Conservation (phyloP, 2,113 vertebrate genomes). For the Perognathus longimembris region DNA sequence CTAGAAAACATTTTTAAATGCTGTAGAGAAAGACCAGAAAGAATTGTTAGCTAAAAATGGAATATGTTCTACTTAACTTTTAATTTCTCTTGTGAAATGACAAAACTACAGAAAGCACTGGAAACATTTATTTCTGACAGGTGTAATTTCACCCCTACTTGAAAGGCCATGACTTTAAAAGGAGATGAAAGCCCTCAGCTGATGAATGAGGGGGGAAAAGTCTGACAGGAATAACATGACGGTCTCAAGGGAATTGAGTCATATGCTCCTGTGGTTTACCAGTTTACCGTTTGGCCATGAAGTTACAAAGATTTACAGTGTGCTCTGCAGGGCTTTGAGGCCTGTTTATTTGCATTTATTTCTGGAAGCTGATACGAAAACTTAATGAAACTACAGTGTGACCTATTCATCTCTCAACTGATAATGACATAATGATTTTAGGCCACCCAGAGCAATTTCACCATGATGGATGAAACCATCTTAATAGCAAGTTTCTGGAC, state of each 20-base stretch:
- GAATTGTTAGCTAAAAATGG: background rate
- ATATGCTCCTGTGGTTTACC: slow-evolving; percentile 63
- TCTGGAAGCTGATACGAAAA: slow-evolving; percentile 12
- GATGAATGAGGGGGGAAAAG: slow-evolving; percentile 75
- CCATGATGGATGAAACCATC: slow-evolving; percentile 38
- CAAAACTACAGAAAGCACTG: slow-evolving; percentile 47
- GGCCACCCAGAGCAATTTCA: slow-evolving; percentile 40
- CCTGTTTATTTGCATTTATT: slow-evolving; percentile 60
- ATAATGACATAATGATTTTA: slow-evolving; percentile 22
- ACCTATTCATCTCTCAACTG: background rate
- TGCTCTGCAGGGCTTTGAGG: slow-evolving; percentile 26
- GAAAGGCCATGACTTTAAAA: slow-evolving; percentile 77
- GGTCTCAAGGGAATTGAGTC: slow-evolving; percentile 64
- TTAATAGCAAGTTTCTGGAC: background rate
- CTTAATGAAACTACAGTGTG: background rate
- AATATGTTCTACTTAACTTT: slow-evolving; percentile 15
- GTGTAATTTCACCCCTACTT: slow-evolving; percentile 82
- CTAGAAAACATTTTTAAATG: slow-evolving; percentile 35
- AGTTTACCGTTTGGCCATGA: slow-evolving; percentile 72
- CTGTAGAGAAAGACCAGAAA: background rate
- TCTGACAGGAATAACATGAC: slow-evolving; percentile 70
- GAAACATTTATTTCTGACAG: slow-evolving; percentile 77
- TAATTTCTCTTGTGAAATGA: slow-evolving; percentile 71
- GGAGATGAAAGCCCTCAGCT: slow-evolving; percentile 80
- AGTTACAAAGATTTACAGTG: slow-evolving; percentile 76